Conservation (phyloP, 2,888 invertebrate genomes). For the Andrena fulva region DNA sequence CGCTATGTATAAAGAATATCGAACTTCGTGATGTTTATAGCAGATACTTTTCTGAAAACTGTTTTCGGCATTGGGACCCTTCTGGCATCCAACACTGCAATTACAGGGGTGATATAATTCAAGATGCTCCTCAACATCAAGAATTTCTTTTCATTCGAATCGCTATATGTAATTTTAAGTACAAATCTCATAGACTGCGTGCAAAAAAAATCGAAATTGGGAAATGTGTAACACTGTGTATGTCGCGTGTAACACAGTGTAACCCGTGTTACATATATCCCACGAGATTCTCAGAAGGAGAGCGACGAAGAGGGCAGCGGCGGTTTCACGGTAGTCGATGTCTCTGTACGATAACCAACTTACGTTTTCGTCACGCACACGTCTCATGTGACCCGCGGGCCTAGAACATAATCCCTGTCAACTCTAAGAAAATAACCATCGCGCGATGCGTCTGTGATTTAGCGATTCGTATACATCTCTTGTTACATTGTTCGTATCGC, state of each 20-base stretch:
- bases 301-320: conserved; percentile 38
- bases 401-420: conserved; percentile 68
- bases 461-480: conserved; percentile 27
- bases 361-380: conserved; percentile 72
- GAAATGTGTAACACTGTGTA: conserved; percentile 24
- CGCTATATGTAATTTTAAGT: background rate
- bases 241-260: conserved; percentile 7
- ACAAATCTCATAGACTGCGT: background rate
- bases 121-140: background rate
- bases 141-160: background rate
- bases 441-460: conserved; percentile 51
- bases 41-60: no score
- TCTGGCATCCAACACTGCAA: no score
- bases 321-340: conserved; percentile 69
- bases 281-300: conserved; percentile 58
- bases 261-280: background rate
- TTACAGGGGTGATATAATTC: background rate
- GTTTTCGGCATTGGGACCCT: no score
- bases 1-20: no score
- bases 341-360: conserved; percentile 69
- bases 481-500: conserved; percentile 51
- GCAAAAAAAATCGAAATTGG: conserved; percentile 14
- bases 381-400: conserved; percentile 72
- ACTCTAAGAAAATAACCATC: conserved; percentile 63
- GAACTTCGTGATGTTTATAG: no score